phyloP scores from a whole-genome alignment of 2,888 invertebrate genomes.

The Philonicus albiceps region DNA sequence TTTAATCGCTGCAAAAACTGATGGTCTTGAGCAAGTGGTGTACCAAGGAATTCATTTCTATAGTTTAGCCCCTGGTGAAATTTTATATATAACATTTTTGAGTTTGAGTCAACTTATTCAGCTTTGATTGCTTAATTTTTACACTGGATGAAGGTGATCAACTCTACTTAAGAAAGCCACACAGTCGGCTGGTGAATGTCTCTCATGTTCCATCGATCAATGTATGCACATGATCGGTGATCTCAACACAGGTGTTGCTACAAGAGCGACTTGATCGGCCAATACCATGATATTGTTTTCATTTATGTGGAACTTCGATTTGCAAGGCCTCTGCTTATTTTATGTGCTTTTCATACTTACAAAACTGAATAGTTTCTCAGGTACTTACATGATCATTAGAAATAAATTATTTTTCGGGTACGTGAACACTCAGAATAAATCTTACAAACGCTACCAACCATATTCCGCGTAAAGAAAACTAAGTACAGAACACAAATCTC shows the following conservation, averaged over 20 bases:
- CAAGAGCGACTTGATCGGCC: neutral
- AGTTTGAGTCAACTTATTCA: neutral
- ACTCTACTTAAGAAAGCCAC: neutral
- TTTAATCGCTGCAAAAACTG: neutral
- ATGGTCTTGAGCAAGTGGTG: neutral
- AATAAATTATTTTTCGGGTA: neutral
- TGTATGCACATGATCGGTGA: neutral
- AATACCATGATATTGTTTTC: neutral
- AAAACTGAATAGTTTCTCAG: neutral
- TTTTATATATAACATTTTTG: slow-evolving; percentile 2
- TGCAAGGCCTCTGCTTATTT: neutral
- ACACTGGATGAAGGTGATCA: slow-evolving; percentile 7
- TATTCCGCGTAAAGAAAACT: neutral
- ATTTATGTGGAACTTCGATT: neutral
- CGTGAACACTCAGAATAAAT: neutral
- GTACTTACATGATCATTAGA: neutral
- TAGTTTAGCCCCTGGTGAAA: neutral
- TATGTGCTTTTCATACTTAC: neutral
- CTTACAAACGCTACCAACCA: neutral
- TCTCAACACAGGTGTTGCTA: neutral
- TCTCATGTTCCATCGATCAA: neutral
- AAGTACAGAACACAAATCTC: neutral
- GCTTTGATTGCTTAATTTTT: slow-evolving; percentile 1
- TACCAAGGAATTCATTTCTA: neutral
- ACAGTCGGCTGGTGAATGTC: neutral